Base-by-base conservation (phyloP, 53 echinoderm and acorn worm genomes). In the Mesocentrotus franciscanus region DNA sequence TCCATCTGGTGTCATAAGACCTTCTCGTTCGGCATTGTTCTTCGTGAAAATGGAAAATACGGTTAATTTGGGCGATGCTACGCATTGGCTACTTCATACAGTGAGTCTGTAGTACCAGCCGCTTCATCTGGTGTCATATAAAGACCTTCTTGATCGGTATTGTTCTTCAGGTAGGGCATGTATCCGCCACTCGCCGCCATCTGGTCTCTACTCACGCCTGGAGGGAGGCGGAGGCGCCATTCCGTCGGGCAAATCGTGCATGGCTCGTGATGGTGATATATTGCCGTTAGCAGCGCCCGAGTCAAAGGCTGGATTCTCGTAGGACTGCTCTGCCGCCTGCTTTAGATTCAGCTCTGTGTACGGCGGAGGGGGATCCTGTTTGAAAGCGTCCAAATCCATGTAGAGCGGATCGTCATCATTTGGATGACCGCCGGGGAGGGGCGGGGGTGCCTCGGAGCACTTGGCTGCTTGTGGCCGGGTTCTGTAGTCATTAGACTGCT, bases 361-460 rank as follows among this genome's bases (percentile, higher is more conserved):
- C 12, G 95, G 95, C 26, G 95, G 95, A 66, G 95, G 95, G 22
- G 95, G 95, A 9, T 94, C 95, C 55, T 64, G 42, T 85, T 60
- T 91, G 91, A 94, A 68, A 24, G 89, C 95, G 83, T 96, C 92
- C 18, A 96, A 85, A 91, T 96, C 96, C 95, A 94, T 94, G 92
- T 96, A 96, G 91, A 95, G 92, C 35, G 94, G 96, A 42, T 95
- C 96, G 24, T 87, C 90, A 34, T 87, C 90, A 34, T 70, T 92
- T 3, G 95, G 60, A 56, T 90, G 83, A 11, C 96, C 91, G 49
- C 33, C 94, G 20, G 96, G 95, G 30, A 95, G 94, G 1, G 93
- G 91, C 22, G 96, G 95, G 12, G 95, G 90, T 15, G 22, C 91
- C 30, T 93, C 95, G 35, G 93, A 68, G 87, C 62, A 60, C 87